Evolutionary conservation across 2,797 vertebrate genomes (phyloP).

Genomic region (Esox lucius): DNA sequence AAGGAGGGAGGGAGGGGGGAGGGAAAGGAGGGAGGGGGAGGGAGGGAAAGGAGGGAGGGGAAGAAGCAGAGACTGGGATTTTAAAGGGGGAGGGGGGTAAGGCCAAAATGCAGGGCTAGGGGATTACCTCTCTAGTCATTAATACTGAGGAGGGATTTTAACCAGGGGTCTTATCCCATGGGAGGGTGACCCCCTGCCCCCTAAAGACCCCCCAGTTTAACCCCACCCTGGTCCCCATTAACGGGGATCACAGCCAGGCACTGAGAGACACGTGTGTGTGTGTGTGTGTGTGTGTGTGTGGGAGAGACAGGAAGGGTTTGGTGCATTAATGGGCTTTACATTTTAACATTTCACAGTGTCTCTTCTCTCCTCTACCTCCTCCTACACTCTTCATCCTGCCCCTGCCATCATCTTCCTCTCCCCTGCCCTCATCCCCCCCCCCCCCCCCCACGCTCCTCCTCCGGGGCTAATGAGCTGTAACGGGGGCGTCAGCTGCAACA

Average conservation of each 20-base stretch:
- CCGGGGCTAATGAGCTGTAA: conserved; percentile 68
- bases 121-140: conserved; percentile 63
- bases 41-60: conserved; percentile 8
- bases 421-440: background rate
- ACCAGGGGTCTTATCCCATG: conserved; percentile 36
- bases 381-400: no score
- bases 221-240: conserved; percentile 58
- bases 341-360: background rate
- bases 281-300: conserved; percentile 11
- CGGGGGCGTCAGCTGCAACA: conserved; percentile 38
- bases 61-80: conserved; percentile 30
- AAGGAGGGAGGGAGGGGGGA: conserved; percentile 9
- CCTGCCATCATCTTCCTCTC: no score
- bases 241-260: conserved; percentile 60
- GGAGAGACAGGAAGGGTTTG: conserved; percentile 2
- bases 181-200: conserved; percentile 30
- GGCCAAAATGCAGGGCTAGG: conserved; percentile 52
- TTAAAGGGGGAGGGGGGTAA: conserved; percentile 59
- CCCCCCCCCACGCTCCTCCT: conserved; percentile 33
- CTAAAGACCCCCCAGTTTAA: conserved; percentile 47
- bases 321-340: background rate
- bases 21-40: conserved; percentile 3
- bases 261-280: background rate
- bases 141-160: conserved; percentile 53
- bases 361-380: no score